Evolutionary conservation across 2,888 invertebrate genomes (phyloP), one percentile per base, ranked within the genome.

Genomic region (Agrotis puta): DNA sequence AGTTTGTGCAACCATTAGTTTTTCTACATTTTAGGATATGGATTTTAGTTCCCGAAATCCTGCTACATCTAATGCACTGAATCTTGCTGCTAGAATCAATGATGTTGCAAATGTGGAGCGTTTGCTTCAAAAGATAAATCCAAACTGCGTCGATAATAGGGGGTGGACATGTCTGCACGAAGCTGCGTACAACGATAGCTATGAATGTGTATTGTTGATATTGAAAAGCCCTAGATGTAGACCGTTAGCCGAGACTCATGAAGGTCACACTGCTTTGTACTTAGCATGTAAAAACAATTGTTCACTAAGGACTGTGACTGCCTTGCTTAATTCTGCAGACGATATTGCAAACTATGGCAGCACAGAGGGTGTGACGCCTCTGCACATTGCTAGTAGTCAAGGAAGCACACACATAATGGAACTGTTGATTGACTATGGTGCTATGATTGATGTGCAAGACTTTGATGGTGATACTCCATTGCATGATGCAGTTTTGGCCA

Each of bases 121-220:
- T 54, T 85, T 96, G 64, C 86, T 96, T 2, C 88, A 91, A 70
- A 96, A 94, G 85, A 91, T 93, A 47, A 96, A 96, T 84, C 95
- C 95, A 2, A 96, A 96, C 82, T 92, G 92, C 72, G 91, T 93
- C 11, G 96, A 96, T 81, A 96, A 96, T 74, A 91, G 96, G 85
- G 96, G 96, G 9, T 96, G 96, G 96, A 96, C 96, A 0, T 94
- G 96, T 68, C 89, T 96, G 2, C 96, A 96, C 64, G 96, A 96
- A 89, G 96, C 96, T 2, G 96, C 96, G 1, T 92, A 92, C 16
- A 89, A 87, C 53, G 94, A 96, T 76, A 93, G 93, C 71, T 93
- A 92, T 63, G 92, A 95, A 72, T 89, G 94, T 63, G 77, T 96
- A 45, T 59, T 88, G 67, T 74, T 93, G 6, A 94, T 96, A 73